phyloP scores from a whole-genome alignment of 2,888 invertebrate genomes.

The Perdita meconis region DNA sequence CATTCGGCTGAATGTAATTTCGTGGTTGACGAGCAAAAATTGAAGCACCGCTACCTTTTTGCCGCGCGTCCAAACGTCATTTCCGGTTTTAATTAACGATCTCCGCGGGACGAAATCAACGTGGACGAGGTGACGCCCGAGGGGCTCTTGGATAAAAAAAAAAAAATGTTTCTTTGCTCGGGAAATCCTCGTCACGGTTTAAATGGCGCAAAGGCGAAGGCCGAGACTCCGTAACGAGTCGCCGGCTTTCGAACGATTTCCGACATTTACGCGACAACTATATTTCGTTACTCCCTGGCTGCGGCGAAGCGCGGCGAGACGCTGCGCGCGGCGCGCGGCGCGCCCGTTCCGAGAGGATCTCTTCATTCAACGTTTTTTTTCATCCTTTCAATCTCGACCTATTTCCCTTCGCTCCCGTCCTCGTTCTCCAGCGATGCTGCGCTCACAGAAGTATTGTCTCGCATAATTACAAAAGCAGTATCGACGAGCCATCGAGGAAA shows the following conservation, averaged over 20 bases:
- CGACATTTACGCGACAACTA: not conserved
- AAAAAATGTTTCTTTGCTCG: constrained; percentile 5
- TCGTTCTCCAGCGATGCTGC: not conserved
- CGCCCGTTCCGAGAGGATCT: too few relatives aligned
- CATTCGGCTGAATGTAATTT: constrained; percentile 56
- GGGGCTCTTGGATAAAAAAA: not conserved
- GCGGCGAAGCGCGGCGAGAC: too few relatives aligned
- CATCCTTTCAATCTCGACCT: not conserved
- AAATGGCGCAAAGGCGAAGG: constrained; percentile 3
- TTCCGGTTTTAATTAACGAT: constrained; percentile 57
- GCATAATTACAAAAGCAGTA: too few relatives aligned
- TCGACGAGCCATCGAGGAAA: too few relatives aligned
- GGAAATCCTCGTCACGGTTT: not conserved
- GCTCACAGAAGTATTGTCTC: too few relatives aligned
- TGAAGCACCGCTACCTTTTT: constrained; percentile 14
- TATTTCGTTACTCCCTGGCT: not conserved
- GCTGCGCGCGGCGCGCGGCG: too few relatives aligned
- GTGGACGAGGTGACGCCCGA: constrained; percentile 9
- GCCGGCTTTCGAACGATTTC: not conserved
- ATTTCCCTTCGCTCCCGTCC: not conserved
- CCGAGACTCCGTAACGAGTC: constrained; percentile 1
- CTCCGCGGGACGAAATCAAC: constrained; percentile 22
- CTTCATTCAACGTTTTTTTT: too few relatives aligned
- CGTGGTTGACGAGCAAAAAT: constrained; percentile 29
- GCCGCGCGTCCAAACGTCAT: constrained; percentile 19